Percentiles rank a stretch among this genome's conserved stretches.
phyloP scores from a whole-genome alignment of 2,797 vertebrate genomes.

The Hozukius guyotensis region DNA sequence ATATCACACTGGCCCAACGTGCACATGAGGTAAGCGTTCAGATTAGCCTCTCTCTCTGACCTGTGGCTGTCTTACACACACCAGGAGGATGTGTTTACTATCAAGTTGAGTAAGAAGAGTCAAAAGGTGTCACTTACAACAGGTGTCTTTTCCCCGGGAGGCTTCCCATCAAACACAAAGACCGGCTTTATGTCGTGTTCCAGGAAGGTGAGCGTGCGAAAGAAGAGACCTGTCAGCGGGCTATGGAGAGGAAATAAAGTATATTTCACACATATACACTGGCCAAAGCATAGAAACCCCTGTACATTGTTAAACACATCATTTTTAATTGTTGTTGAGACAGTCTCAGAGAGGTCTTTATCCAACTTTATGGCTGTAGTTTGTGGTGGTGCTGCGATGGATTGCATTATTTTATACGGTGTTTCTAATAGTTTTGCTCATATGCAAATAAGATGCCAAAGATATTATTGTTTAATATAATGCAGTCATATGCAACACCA shows the following conservation, averaged over 20 bases:
- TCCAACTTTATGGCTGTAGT: background rate
- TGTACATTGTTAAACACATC: background rate
- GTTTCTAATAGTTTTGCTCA: background rate
- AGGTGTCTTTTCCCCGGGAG: slow-evolving; percentile 81
- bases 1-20: background rate
- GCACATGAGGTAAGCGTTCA: background rate
- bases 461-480: background rate
- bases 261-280: background rate
- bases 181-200: slow-evolving; percentile 87
- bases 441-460: background rate
- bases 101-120: background rate
- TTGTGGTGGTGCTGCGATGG: background rate
- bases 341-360: background rate
- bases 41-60: background rate
- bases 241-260: slow-evolving; percentile 57
- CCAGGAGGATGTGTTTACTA: background rate
- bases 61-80: background rate
- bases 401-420: background rate
- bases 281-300: background rate
- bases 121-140: slow-evolving; percentile 75
- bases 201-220: slow-evolving; percentile 85
- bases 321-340: background rate
- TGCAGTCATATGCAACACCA: background rate
- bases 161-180: slow-evolving; percentile 87
- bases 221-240: slow-evolving; percentile 83